These are phyloP conservation scores for Stichopus chloronotus DNA, from an alignment of 35 echinoderm and acorn worm species.

Conservation along the genomic window DNA sequence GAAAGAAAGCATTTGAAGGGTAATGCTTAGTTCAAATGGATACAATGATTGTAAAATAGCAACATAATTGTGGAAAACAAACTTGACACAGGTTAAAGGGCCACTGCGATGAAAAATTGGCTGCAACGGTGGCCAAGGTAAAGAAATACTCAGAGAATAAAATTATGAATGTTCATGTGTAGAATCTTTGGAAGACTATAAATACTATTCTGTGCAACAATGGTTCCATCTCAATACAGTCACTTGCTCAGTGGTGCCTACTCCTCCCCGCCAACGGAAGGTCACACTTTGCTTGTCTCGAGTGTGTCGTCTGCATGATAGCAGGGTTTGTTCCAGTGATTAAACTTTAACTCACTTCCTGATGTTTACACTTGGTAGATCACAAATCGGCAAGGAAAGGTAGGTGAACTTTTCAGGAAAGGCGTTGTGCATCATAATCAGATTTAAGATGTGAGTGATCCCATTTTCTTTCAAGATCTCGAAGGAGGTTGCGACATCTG, in stretches of 20 bases:
- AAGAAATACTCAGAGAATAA: too few species aligned
- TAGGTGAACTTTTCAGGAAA: conserved; percentile 67
- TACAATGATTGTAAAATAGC: background rate
- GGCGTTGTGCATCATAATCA: conserved; percentile 56
- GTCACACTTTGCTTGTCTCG: too few species aligned
- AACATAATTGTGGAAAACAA: background rate
- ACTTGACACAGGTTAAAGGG: background rate
- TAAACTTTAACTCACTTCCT: conserved; percentile 55
- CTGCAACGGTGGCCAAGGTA: too few species aligned
- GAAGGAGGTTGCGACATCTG: conserved; percentile 73
- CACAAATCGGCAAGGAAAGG: conserved; percentile 63
- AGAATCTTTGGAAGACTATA: too few species aligned
- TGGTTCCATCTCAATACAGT: too few species aligned
- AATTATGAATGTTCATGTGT: too few species aligned
- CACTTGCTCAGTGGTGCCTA: too few species aligned
- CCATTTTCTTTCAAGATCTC: conserved; percentile 66
- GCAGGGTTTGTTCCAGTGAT: too few species aligned
- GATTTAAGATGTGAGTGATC: conserved; percentile 76
- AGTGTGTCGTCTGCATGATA: too few species aligned
- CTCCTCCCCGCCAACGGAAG: too few species aligned
- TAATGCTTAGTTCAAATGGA: background rate
- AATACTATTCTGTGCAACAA: too few species aligned
- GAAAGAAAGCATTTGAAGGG: background rate
- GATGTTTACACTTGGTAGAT: conserved; percentile 70
- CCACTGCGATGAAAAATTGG: background rate